phyloP scores from a whole-genome alignment of 2,113 vertebrate genomes.

The Meleagris gallopavo region DNA sequence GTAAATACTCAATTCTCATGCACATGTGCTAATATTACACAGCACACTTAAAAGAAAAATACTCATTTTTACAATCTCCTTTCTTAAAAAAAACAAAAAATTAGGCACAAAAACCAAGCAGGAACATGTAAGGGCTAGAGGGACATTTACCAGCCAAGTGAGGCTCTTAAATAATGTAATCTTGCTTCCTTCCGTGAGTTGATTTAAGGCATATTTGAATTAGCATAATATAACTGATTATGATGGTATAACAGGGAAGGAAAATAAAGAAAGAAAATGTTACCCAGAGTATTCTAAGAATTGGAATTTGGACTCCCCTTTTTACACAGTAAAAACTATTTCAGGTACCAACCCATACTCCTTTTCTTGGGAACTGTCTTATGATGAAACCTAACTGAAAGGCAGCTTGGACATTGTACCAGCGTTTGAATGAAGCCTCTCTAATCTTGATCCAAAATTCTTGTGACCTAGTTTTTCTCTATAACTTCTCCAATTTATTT shows the following conservation, averaged over 20 bases:
- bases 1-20: neutral
- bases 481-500: constrained; percentile 17
- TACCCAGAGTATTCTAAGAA: neutral
- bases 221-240: neutral
- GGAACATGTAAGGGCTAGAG: neutral
- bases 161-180: neutral
- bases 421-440: neutral
- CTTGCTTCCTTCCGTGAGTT: neutral
- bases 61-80: neutral
- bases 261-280: neutral
- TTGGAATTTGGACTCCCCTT: neutral
- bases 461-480: constrained; percentile 38
- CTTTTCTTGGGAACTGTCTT: constrained; percentile 16
- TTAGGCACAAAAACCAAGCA: fast-evolving
- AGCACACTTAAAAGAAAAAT: neutral
- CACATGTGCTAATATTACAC: neutral
- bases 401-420: constrained; percentile 18
- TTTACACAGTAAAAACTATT: neutral
- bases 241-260: neutral
- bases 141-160: neutral
- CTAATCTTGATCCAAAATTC: neutral
- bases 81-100: neutral
- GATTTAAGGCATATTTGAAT: neutral
- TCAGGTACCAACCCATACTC: neutral
- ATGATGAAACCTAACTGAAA: neutral